phyloP scores from a whole-genome alignment of 1,140 invertebrate species.

The Scaptodrosophila lebanonensis region DNA sequence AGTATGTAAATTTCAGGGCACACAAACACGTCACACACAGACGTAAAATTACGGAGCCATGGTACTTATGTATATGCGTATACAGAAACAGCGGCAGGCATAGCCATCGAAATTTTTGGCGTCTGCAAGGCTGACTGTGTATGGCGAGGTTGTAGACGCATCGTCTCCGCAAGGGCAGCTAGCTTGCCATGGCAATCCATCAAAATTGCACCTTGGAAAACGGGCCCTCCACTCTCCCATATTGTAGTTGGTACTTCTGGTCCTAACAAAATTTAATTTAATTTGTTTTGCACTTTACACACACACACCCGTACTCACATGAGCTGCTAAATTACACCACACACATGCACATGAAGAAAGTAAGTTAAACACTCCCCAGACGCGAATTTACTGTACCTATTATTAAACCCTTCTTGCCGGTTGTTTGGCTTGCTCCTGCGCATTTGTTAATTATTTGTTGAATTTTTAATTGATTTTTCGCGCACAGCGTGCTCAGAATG shows the following conservation, averaged over 20 bases:
- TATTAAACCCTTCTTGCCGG: constrained; percentile 56
- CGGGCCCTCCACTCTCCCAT: neutral
- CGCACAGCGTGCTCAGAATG: constrained; percentile 62
- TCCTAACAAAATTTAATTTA: constrained; percentile 73
- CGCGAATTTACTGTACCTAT: constrained; percentile 49
- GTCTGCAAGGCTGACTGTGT: too few relatives aligned
- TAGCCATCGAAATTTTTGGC: constrained; percentile 57
- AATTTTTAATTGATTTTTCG: constrained; percentile 77
- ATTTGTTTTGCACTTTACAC: constrained; percentile 71
- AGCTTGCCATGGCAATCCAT: constrained; percentile 68
- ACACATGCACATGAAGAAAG: constrained; percentile 44
- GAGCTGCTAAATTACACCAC: constrained; percentile 59
- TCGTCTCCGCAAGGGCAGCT: constrained; percentile 33
- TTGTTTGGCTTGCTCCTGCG: constrained; percentile 40
- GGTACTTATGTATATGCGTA: constrained; percentile 40
- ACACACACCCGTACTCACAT: constrained; percentile 30
- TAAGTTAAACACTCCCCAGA: constrained; percentile 70
- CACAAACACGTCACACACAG: constrained; percentile 8
- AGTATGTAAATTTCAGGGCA: neutral
- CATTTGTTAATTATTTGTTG: constrained; percentile 77
- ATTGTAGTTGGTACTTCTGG: constrained; percentile 15
- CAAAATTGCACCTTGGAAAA: constrained; percentile 76
- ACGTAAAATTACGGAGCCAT: constrained; percentile 30
- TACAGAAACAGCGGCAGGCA: constrained; percentile 26
- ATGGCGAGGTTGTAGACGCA: constrained; percentile 10